Conservation (phyloP, 2,113 vertebrate species). For the Python bivittatus region DNA sequence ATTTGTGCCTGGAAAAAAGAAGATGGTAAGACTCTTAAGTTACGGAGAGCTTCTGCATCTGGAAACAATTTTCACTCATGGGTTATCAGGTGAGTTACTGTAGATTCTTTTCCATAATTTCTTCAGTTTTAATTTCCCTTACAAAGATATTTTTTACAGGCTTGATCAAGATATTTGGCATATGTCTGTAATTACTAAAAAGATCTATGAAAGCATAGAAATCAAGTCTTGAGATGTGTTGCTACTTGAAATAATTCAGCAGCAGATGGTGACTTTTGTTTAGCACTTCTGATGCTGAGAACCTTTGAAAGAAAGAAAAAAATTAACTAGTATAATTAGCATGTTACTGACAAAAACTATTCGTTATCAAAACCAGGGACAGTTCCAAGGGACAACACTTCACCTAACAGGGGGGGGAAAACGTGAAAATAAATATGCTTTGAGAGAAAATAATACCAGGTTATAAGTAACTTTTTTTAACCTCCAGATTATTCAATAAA, state of each 20-base stretch:
- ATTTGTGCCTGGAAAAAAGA: not conserved
- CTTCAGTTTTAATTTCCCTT: not conserved
- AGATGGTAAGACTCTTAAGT: not conserved
- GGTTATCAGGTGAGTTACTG: not conserved
- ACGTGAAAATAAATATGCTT: not conserved
- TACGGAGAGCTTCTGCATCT: not conserved
- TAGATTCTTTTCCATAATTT: not conserved
- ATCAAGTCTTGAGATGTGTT: constrained; percentile 2
- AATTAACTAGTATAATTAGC: constrained; percentile 45
- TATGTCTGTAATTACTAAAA: constrained; percentile 39
- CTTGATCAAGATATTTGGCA: constrained; percentile 22
- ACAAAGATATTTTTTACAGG: not conserved
- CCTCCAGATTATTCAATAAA: not conserved
- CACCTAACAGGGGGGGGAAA: not conserved
- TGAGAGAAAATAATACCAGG: not conserved
- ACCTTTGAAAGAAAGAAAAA: constrained; percentile 32
- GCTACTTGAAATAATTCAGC: constrained; percentile 44
- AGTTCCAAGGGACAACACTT: constrained; percentile 26
- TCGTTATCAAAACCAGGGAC: constrained; percentile 29
- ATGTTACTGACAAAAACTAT: constrained; percentile 17
- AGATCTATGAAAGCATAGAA: constrained; percentile 32
- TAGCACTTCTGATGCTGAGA: constrained; percentile 52
- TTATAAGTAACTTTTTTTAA: not conserved
- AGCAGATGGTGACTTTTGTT: constrained; percentile 59
- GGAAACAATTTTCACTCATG: not conserved